Conservation (phyloP, 2,888 invertebrate genomes). For the Nasonovia ribisnigri region DNA sequence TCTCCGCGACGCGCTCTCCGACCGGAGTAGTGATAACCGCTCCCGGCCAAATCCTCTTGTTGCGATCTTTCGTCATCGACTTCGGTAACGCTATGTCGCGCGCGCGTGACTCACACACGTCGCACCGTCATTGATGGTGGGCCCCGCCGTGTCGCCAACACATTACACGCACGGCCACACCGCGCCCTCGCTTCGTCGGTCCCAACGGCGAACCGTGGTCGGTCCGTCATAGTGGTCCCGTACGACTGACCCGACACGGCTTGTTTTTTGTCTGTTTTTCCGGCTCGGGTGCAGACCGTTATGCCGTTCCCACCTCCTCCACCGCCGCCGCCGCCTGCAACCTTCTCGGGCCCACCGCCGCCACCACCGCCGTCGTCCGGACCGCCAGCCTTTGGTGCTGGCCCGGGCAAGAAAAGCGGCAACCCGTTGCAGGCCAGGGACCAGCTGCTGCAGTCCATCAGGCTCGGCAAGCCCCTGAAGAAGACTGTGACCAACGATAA, state of each 20-base stretch:
- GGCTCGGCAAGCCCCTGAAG: slow-evolving; percentile 84
- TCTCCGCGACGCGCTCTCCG: not conserved
- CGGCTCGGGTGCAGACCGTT: not conserved
- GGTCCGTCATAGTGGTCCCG: not conserved
- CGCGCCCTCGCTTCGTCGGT: not conserved
- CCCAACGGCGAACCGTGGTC: not conserved
- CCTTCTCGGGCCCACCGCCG: slow-evolving; percentile 70
- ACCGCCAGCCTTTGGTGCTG: slow-evolving; percentile 70
- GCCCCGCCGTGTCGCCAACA: not conserved
- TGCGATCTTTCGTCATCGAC: slow-evolving; percentile 18
- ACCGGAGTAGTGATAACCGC: not conserved
- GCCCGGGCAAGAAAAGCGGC: slow-evolving; percentile 70
- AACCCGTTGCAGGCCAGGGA: slow-evolving; percentile 74
- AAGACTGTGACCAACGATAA: slow-evolving; percentile 92
- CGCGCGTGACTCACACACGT: slow-evolving; percentile 41
- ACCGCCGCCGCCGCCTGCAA: slow-evolving; percentile 70
- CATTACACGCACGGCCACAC: not conserved
- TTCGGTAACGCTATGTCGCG: not conserved
- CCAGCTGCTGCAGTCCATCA: slow-evolving; percentile 84
- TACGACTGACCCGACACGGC: not conserved
- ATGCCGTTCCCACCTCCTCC: slow-evolving; percentile 67
- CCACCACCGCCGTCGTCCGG: slow-evolving; percentile 70
- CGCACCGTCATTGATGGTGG: slow-evolving; percentile 15
- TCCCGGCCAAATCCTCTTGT: not conserved
- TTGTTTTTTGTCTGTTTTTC: not conserved